phyloP scores from a whole-genome alignment of 2,888 invertebrate species.

The Lycocerus yunnanus region DNA sequence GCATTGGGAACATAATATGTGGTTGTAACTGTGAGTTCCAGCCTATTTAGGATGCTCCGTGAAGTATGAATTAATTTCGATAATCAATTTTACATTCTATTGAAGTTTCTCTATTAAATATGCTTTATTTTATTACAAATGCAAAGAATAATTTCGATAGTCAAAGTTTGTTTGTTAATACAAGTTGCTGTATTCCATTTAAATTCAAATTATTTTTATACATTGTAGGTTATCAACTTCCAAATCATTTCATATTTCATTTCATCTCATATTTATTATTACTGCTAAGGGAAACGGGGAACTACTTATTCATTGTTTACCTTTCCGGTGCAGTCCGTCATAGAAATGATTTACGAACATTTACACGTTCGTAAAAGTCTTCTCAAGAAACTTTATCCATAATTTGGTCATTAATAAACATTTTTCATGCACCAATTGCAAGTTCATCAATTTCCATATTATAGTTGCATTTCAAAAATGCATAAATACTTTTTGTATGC shows the following conservation, averaged over 20 bases:
- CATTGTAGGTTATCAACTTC: neutral
- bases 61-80: neutral
- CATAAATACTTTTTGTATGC: neutral
- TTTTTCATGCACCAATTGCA: neutral
- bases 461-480: neutral
- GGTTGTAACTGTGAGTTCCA: neutral
- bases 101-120: neutral
- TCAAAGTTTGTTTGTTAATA: neutral
- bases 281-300: neutral
- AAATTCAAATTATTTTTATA: neutral
- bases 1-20: too few relatives aligned
- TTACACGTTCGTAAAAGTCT: neutral
- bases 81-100: neutral
- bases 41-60: neutral
- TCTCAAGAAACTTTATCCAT: neutral
- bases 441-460: neutral
- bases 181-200: neutral
- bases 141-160: neutral
- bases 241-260: neutral
- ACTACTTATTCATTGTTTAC: neutral
- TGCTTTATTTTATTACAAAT: neutral
- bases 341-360: neutral
- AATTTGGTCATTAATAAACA: neutral
- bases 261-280: neutral
- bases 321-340: neutral